Percentiles rank a stretch among this genome's conserved stretches.
phyloP scores from a whole-genome alignment of 2,797 vertebrate species.

The Botia kubotai region DNA sequence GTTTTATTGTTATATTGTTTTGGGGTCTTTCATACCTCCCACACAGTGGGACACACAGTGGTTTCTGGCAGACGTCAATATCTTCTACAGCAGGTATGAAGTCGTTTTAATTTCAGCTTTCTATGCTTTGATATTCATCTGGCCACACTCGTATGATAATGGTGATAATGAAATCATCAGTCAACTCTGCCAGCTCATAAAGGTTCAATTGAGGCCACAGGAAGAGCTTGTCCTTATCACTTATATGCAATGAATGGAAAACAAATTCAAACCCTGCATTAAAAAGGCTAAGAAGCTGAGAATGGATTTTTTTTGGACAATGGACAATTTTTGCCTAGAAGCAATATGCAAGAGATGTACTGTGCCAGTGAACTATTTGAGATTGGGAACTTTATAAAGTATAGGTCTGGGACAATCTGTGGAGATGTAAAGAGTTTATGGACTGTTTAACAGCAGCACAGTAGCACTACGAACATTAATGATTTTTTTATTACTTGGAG shows the following conservation, averaged over 20 bases:
- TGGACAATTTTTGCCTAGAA: slow-evolving; percentile 11
- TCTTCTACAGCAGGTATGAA: slow-evolving; percentile 12
- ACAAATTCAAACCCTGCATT: not conserved
- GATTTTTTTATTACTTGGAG: not conserved
- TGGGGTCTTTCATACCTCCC: not conserved
- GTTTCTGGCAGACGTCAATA: slow-evolving; percentile 31
- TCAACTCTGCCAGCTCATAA: not conserved
- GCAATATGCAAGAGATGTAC: not conserved
- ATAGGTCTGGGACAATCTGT: slow-evolving; percentile 12
- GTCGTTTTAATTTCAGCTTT: slow-evolving; percentile 27
- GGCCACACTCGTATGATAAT: not conserved
- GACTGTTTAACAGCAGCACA: slow-evolving; percentile 29
- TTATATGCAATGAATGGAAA: not conserved
- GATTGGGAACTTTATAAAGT: not conserved
- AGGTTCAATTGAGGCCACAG: slow-evolving; percentile 30
- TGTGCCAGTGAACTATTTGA: slow-evolving; percentile 3
- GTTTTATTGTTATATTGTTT: slow-evolving; percentile 11
- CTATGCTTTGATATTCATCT: not conserved
- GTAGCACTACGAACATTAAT: slow-evolving; percentile 13
- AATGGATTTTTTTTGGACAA: not conserved
- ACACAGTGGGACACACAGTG: not conserved
- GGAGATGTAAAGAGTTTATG: slow-evolving; percentile 39
- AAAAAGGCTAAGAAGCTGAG: not conserved
- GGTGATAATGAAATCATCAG: slow-evolving; percentile 50
- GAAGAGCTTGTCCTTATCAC: slow-evolving; percentile 20